Percentiles rank a stretch among this genome's conserved stretches.
phyloP scores from a whole-genome alignment of 2,797 vertebrate species.

The Etheostoma perlongum region DNA sequence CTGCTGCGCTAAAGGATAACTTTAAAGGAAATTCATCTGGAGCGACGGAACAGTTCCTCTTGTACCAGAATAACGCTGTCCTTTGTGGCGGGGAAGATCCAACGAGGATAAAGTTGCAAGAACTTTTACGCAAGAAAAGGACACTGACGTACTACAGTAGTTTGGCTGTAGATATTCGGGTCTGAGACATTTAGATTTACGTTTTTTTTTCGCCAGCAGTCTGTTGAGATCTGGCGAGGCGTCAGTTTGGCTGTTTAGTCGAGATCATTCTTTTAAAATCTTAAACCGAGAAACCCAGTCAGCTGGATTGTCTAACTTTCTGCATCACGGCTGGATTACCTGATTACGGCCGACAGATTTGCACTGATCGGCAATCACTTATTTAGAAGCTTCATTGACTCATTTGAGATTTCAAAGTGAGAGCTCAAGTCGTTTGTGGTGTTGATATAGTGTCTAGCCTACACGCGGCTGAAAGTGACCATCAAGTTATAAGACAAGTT shows the following conservation, averaged over 20 bases:
- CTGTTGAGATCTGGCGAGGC: constrained; percentile 42
- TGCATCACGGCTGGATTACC: constrained; percentile 68
- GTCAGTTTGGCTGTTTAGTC: constrained; percentile 33
- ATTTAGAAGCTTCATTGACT: constrained; percentile 17
- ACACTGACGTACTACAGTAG: constrained; percentile 37
- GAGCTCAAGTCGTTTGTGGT: constrained; percentile 26
- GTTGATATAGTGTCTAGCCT: constrained; percentile 4
- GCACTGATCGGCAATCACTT: constrained; percentile 1
- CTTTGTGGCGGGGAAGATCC: constrained; percentile 26
- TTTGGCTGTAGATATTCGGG: constrained; percentile 36
- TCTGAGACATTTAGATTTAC: constrained; percentile 28
- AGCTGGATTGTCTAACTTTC: constrained; percentile 46
- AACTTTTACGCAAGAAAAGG: constrained; percentile 62
- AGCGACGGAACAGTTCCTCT: constrained; percentile 47
- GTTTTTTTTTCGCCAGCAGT: constrained; percentile 28
- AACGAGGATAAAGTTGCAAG: constrained; percentile 60
- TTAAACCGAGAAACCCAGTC: constrained; percentile 36
- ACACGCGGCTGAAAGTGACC: constrained; percentile 44
- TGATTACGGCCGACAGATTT: constrained; percentile 19
- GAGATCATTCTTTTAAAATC: constrained; percentile 15
- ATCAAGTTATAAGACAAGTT: constrained; percentile 48
- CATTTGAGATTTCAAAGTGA: constrained; percentile 24
- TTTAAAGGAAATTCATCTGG: constrained; percentile 59
- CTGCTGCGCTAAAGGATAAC: constrained; percentile 69
- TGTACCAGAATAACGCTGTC: constrained; percentile 9